These are phyloP conservation scores for Aegotheles bennettii DNA, from an alignment of 2,113 vertebrate genomes.

Conservation along the genomic window DNA sequence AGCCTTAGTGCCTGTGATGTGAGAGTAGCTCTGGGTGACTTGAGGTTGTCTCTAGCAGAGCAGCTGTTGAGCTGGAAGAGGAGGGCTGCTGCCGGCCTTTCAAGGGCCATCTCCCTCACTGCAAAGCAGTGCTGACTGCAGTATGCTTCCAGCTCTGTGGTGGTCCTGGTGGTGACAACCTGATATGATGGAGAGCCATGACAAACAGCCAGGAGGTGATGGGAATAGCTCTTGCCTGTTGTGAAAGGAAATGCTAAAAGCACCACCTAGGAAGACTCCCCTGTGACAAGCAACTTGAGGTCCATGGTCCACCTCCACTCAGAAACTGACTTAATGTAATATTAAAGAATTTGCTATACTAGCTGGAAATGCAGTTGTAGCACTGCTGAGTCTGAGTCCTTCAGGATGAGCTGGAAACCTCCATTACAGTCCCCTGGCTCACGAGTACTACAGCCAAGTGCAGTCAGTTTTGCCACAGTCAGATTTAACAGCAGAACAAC, in stretches of 20 bases:
- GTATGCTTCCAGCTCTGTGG: neutral
- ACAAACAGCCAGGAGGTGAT: conserved; percentile 6
- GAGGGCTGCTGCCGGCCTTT: neutral
- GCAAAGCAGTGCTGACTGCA: neutral
- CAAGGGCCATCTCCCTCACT: neutral
- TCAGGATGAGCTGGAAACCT: neutral
- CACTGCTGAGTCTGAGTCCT: neutral
- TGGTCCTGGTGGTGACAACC: neutral
- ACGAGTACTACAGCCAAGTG: neutral
- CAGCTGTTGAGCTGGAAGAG: neutral
- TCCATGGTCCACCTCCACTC: neutral
- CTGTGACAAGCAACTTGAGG: neutral
- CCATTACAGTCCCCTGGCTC: neutral
- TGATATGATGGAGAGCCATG: neutral
- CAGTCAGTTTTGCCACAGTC: neutral
- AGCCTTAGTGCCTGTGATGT: neutral
- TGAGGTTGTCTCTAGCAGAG: neutral
- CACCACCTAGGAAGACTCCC: neutral
- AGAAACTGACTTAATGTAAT: neutral
- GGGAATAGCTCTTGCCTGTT: neutral
- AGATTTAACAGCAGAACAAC: neutral
- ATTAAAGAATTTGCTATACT: neutral
- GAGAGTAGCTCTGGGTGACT: neutral
- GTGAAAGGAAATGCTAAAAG: conserved; percentile 4
- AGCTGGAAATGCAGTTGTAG: neutral